Conservation (phyloP, 2,797 vertebrate species). For the Sebastiscus albofasciatus region DNA sequence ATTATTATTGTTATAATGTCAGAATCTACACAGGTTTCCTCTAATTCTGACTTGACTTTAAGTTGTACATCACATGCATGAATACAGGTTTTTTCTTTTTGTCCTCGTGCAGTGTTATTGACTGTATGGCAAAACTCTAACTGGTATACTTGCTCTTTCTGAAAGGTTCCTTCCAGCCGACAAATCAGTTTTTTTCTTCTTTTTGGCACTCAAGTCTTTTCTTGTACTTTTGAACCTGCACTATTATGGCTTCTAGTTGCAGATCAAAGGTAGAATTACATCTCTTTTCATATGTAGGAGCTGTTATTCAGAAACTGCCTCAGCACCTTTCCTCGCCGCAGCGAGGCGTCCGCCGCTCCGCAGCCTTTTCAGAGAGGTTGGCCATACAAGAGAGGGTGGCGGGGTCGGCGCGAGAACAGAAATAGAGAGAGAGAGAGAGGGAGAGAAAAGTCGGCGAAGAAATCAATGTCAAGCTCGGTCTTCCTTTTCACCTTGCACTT, state of each 20-base stretch:
- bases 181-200: conserved; percentile 20
- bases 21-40: conserved; percentile 16
- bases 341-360: conserved; percentile 26
- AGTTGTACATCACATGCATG: conserved; percentile 16
- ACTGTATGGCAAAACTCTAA: conserved; percentile 27
- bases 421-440: conserved; percentile 41
- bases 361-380: conserved; percentile 57
- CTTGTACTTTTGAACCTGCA: conserved; percentile 58
- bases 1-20: conserved; percentile 43
- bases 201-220: conserved; percentile 59
- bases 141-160: conserved; percentile 49
- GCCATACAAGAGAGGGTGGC: conserved; percentile 26
- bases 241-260: conserved; percentile 60
- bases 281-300: conserved; percentile 67
- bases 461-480: conserved; percentile 74
- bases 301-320: conserved; percentile 63
- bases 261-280: conserved; percentile 73
- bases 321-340: conserved; percentile 21
- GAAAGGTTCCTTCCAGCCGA: conserved; percentile 39
- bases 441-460: conserved; percentile 57
- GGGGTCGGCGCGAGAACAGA: conserved; percentile 43
- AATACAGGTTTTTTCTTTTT: background rate
- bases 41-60: conserved; percentile 13
- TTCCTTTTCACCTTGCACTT: conserved; percentile 83
- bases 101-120: conserved; percentile 9